These are phyloP conservation scores for Drosophila kuntzei DNA, from an alignment of 2,888 invertebrate genomes.

Conservation along the genomic window DNA sequence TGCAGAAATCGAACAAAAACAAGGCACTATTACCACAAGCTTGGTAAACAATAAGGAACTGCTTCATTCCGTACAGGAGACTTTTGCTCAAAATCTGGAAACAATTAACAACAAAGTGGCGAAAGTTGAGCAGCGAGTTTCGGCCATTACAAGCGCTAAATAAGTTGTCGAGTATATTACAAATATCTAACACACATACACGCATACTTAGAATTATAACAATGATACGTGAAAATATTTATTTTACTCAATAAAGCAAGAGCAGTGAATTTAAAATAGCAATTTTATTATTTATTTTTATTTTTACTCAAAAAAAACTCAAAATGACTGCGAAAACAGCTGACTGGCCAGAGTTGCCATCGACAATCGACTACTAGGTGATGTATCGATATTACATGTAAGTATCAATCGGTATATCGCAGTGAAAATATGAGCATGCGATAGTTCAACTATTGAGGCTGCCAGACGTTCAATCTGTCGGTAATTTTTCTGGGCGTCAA, in stretches of 20 bases:
- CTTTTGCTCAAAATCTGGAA: constrained; percentile 92
- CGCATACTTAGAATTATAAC: constrained; percentile 25
- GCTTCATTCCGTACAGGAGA: constrained; percentile 92
- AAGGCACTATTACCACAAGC: constrained; percentile 89
- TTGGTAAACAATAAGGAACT: constrained; percentile 92
- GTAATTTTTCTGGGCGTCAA: too few relatives aligned
- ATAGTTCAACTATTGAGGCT: too few relatives aligned
- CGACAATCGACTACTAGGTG: too few relatives aligned
- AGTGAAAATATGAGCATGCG: too few relatives aligned
- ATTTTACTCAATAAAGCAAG: constrained; percentile 50
- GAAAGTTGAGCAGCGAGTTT: constrained; percentile 90
- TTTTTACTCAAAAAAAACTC: too few relatives aligned
- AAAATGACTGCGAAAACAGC: too few relatives aligned
- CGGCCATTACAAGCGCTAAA: constrained; percentile 84
- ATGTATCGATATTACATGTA: too few relatives aligned
- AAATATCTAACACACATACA: constrained; percentile 20
- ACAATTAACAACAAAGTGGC: constrained; percentile 91
- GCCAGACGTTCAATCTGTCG: too few relatives aligned
- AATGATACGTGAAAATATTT: constrained; percentile 29
- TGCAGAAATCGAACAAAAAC: constrained; percentile 91
- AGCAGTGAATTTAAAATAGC: constrained; percentile 23
- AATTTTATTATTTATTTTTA: not conserved
- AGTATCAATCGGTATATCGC: too few relatives aligned
- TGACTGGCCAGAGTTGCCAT: too few relatives aligned
- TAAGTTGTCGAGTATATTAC: constrained; percentile 32